Evolutionary conservation across 2,888 invertebrate genomes (phyloP), one percentile per base, ranked within the genome.

Genomic region (Polietes domitor): DNA sequence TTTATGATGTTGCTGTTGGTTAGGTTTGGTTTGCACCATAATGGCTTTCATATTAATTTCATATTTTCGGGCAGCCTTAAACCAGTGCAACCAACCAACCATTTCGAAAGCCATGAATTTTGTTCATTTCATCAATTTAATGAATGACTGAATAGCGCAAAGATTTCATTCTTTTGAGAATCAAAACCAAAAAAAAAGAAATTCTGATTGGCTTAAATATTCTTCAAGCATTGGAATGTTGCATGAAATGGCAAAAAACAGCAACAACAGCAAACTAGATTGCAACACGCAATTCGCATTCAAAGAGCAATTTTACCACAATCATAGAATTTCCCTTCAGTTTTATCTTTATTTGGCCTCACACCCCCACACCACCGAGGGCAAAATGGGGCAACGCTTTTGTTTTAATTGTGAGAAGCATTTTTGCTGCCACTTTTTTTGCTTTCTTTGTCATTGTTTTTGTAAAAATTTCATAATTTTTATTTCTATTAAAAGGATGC

Each of bases 321-420:
- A 43, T 26, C 58, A 73, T 73, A 41, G 41, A 41, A 55, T 55
- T 72, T 55, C 65, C 41, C 68, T 68, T 24, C 41, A 68, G 24
- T 68, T 41, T 68, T 61, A 61, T 61, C 73, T 58, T 53, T 28
- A 65, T 53, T 58, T 68, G 32, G 7, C 28, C n/a, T n/a, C 28
- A 37, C 12, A 9, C 43, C 68, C 68, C 21, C 10, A 9, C 63
- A 19, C 17, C n/a, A 2, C 4, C 12, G 41, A 55, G 43, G 24
- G 58, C 24, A 50, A 50, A 70, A 68, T 24, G 37, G 24, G 55
- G 47, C 15, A 61, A 43, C 21, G 50, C 58, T 61, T 71, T 73
- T 73, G 73, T 73, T 73, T 73, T 73, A 73, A 73, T 73, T 73
- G 55, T 73, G 43, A 58, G 43, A 58, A 73, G 24, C 58, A 58